A percentile compares a stretch with the other conserved stretches of the same genome.
phyloP scores from a whole-genome alignment of 2,113 vertebrate genomes.

The Marcusenius ussheri region DNA sequence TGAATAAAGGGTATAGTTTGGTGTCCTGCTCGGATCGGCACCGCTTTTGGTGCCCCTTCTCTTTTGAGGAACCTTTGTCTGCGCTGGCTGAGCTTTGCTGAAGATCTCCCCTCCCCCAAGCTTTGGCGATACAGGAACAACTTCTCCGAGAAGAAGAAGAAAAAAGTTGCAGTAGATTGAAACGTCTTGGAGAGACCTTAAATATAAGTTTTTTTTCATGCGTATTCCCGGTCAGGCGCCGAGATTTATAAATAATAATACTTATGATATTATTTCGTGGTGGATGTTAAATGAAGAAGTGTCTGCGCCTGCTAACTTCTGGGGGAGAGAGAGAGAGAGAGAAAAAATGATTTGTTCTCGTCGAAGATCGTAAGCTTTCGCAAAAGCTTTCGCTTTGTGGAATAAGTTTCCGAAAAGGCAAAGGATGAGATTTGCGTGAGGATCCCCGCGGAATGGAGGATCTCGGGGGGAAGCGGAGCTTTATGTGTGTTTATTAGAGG shows the following conservation, averaged over 20 bases:
- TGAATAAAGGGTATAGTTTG: neutral
- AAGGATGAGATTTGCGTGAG: conserved; percentile 30
- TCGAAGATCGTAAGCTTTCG: conserved; percentile 35
- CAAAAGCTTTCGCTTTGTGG: conserved; percentile 31
- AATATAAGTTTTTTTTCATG: conserved; percentile 34
- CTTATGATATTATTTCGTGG: conserved; percentile 10
- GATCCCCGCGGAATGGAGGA: conserved; percentile 29
- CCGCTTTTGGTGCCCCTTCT: neutral
- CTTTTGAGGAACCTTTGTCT: conserved; percentile 22
- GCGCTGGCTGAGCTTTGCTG: conserved; percentile 34
- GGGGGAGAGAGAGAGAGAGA: neutral
- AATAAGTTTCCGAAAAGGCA: conserved; percentile 27
- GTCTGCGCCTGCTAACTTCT: neutral
- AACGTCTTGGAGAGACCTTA: conserved; percentile 64
- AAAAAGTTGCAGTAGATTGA: conserved; percentile 67
- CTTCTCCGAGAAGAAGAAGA: conserved; percentile 58
- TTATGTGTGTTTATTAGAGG: conserved; percentile 1
- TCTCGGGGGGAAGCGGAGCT: conserved; percentile 20
- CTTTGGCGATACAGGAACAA: conserved; percentile 73
- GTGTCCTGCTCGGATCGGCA: neutral
- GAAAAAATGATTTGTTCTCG: conserved; percentile 30
- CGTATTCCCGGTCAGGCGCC: conserved; percentile 56
- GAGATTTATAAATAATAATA: conserved; percentile 49
- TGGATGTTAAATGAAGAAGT: conserved; percentile 23
- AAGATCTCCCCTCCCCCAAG: conserved; percentile 66